Evolutionary conservation across 2,797 vertebrate genomes (phyloP).

Genomic region (Rhincodon typus): DNA sequence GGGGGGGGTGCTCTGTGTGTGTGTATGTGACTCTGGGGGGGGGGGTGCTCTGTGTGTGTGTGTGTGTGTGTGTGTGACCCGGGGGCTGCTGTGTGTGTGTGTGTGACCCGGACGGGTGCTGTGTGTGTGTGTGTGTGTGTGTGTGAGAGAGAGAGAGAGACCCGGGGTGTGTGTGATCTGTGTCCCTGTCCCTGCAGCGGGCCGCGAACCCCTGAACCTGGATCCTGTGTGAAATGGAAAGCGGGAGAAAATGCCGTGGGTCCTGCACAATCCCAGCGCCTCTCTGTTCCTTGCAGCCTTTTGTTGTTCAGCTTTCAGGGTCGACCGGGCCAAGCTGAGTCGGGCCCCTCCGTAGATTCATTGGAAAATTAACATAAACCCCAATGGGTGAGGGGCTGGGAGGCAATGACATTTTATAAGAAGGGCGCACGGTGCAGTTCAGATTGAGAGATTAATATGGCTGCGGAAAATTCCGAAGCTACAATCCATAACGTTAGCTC

Average conservation of each 20-base stretch:
- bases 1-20: no score
- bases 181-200: not conserved
- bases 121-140: no score
- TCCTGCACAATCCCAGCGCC: not conserved
- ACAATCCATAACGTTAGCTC: not conserved
- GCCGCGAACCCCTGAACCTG: not conserved
- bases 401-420: not conserved
- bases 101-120: no score
- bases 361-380: slow-evolving; percentile 31
- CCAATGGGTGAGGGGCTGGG: not conserved
- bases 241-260: slow-evolving; percentile 23
- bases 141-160: no score
- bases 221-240: slow-evolving; percentile 1
- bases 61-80: no score
- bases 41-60: no score
- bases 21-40: no score
- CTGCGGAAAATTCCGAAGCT: not conserved
- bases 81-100: no score
- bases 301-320: slow-evolving; percentile 32
- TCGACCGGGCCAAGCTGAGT: not conserved
- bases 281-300: slow-evolving; percentile 16
- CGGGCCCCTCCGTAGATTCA: not conserved
- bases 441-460: not conserved
- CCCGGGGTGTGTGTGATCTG: no score
- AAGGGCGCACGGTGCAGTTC: not conserved